Evolutionary conservation across 2,797 vertebrate genomes (phyloP), one percentile per base, ranked within the genome.

Genomic region (Macroramphosus scolopax): DNA sequence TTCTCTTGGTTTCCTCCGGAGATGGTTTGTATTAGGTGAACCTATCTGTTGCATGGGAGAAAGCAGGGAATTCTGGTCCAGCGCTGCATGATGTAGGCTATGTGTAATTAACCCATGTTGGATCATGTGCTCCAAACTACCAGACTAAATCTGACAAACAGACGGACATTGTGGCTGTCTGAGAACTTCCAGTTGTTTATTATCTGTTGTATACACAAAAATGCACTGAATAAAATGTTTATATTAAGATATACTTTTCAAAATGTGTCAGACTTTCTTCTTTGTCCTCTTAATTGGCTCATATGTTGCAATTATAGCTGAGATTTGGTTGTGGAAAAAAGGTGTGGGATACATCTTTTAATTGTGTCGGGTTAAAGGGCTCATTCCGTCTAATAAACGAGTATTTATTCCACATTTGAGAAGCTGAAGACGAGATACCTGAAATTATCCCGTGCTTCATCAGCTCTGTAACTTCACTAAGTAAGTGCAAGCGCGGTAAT

Each of bases 181-280:
- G 77, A 82, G 92, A 87, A 90, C 79, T 90, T 91, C 91, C 90
- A 92, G 83, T 95, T 93, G 92, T 95, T 97, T 85, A 93, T 94
- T 95, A 95, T 95, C 94, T 97, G 93, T 97, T 96, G 93, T 98
- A 95, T 92, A 95, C 92, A 93, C 93, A 90, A 93, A 85, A 91
- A 95, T 92, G 93, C 94, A 98, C 94, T 92, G 88, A 98, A 96
- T 95, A 95, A 88, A 97, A 93, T 89, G 91, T 96, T 98, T 98
- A 92, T 97, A 97, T 92, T 90, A 93, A 91, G 89, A 89, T 92
- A 90, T 91, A 91, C 89, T 93, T 95, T 93, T 93, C n/a, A 92
- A 93, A 92, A 88, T 74, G 83, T 73, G 78, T 89, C 72, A 73
- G 75, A 55, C 52, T 72, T 63, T 77, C 54, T 79, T 83, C 50